These are phyloP conservation scores for Eulithis testata DNA, from an alignment of 2,888 invertebrate genomes.

Conservation along the genomic window DNA sequence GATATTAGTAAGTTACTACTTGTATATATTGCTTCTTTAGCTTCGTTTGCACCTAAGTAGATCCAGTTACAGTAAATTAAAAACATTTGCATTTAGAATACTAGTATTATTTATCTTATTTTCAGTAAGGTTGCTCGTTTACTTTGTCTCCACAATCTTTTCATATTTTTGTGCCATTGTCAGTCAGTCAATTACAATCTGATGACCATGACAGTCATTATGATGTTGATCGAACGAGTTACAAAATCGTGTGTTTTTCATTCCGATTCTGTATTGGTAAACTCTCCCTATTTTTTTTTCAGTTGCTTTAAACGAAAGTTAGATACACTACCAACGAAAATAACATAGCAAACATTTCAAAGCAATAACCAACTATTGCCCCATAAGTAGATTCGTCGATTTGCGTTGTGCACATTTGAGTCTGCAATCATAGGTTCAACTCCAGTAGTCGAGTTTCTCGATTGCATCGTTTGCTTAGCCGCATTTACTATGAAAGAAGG, in stretches of 20 bases:
- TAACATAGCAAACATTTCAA: slow-evolving; percentile 19
- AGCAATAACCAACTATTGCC: slow-evolving; percentile 8
- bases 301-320: neutral
- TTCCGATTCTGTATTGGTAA: no score
- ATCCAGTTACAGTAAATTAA: slow-evolving; percentile 13
- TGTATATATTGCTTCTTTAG: neutral
- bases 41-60: neutral
- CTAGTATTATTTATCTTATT: slow-evolving; percentile 5
- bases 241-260: no score
- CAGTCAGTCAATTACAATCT: no score
- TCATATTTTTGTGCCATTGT: neutral
- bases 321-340: neutral
- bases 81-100: slow-evolving; percentile 21
- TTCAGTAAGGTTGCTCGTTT: neutral
- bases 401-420: slow-evolving; percentile 33
- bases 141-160: neutral
- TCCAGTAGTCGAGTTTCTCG: slow-evolving; percentile 42
- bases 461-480: slow-evolving; percentile 43
- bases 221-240: no score
- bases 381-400: slow-evolving; percentile 24
- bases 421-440: slow-evolving; percentile 48
- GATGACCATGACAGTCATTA: no score
- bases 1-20: slow-evolving; percentile 23
- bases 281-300: no score
- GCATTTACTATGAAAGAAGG: slow-evolving; percentile 11